Conservation (phyloP, 2,888 invertebrate species). For the Tiphia femorata region DNA sequence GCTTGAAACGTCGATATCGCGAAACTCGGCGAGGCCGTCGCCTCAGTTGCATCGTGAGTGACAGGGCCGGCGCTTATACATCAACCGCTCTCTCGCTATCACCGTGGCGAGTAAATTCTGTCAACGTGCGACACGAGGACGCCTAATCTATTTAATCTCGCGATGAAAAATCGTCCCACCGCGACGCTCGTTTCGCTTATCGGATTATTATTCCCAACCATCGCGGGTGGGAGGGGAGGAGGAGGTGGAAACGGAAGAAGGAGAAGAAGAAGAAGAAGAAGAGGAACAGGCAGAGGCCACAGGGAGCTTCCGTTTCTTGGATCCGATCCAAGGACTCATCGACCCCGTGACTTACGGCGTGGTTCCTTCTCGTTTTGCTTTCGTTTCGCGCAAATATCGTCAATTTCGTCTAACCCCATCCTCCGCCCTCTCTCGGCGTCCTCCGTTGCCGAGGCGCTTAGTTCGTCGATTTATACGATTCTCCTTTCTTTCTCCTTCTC, state of each 20-base stretch:
- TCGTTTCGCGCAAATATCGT: neutral
- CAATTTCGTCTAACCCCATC: neutral
- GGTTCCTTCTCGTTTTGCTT: slow-evolving; percentile 12
- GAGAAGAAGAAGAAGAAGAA: neutral
- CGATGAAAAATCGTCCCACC: slow-evolving; percentile 37
- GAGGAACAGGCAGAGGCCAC: neutral
- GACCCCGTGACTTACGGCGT: slow-evolving; percentile 28
- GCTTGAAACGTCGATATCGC: slow-evolving; percentile 4
- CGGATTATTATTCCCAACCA: slow-evolving; percentile 37
- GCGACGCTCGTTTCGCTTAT: slow-evolving; percentile 33
- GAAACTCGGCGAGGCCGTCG: too few relatives aligned
- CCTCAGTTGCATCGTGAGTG: neutral
- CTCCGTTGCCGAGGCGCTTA: too few relatives aligned
- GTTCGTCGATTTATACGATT: too few relatives aligned
- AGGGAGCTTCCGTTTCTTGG: slow-evolving; percentile 17
- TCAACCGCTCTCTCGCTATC: too few relatives aligned
- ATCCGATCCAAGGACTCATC: slow-evolving; percentile 34
- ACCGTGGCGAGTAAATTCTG: slow-evolving; percentile 34
- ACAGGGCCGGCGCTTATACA: slow-evolving; percentile 5
- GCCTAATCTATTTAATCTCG: slow-evolving; percentile 43
- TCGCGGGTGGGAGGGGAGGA: too few relatives aligned
- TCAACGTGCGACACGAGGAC: slow-evolving; percentile 10
- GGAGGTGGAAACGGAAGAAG: neutral
- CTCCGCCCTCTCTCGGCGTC: neutral
- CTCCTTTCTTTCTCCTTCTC: too few relatives aligned